phyloP scores from a whole-genome alignment of 1,140 invertebrate genomes.

The Latrodectus geometricus region DNA sequence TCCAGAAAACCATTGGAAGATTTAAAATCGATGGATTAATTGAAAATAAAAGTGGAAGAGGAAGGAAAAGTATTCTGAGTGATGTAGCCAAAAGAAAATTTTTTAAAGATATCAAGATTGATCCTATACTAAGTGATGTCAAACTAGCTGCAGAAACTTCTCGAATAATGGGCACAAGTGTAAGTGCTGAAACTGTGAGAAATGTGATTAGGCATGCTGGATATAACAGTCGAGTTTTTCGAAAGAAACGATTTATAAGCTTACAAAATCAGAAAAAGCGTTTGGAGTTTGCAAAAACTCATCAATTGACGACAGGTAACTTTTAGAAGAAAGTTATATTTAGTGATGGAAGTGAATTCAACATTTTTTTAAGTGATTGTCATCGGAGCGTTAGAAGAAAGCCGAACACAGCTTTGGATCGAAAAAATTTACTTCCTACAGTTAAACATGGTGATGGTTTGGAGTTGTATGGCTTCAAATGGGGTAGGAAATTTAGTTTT shows the following conservation, averaged over 20 bases:
- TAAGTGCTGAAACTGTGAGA: not conserved
- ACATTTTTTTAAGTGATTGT: not conserved
- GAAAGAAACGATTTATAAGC: conserved; percentile 10
- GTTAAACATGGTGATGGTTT: too few relatives aligned
- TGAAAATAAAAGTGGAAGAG: too few relatives aligned
- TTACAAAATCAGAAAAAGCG: conserved; percentile 2
- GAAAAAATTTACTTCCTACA: too few relatives aligned
- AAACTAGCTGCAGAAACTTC: not conserved
- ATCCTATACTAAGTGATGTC: not conserved
- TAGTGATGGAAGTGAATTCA: conserved; percentile 9
- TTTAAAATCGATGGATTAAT: too few relatives aligned
- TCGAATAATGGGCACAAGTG: not conserved
- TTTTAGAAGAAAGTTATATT: conserved; percentile 8
- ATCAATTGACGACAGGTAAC: not conserved
- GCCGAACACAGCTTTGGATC: too few relatives aligned
- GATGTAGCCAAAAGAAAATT: too few relatives aligned
- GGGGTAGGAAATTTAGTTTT: too few relatives aligned
- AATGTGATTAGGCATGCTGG: conserved; percentile 4
- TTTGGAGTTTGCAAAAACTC: conserved; percentile 9
- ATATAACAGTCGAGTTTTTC: not conserved
- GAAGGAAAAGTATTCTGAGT: too few relatives aligned
- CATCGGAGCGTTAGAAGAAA: too few relatives aligned
- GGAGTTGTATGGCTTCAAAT: too few relatives aligned
- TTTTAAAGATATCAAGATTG: too few relatives aligned
- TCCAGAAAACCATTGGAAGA: too few relatives aligned